Conservation (phyloP, 2,113 vertebrate genomes). For the Chroicocephalus ridibundus region DNA sequence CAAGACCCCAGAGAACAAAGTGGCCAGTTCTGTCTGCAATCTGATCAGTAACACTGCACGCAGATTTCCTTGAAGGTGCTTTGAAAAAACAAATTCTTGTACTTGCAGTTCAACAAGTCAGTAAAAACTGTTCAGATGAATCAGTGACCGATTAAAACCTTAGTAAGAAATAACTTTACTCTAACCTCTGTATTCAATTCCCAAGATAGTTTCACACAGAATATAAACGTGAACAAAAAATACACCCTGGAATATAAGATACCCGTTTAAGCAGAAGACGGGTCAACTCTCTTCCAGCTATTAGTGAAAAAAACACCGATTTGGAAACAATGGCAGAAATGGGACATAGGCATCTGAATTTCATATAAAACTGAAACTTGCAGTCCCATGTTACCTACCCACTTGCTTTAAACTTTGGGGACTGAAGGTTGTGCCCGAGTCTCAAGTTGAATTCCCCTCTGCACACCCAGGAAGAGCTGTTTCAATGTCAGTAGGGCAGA, state of each 20-base stretch:
- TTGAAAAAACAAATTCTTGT: not conserved
- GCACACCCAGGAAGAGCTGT: fast-evolving
- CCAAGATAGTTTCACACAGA: not conserved
- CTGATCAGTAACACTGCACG: not conserved
- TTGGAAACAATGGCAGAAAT: not conserved
- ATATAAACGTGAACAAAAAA: not conserved
- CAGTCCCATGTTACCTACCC: not conserved
- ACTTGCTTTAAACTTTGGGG: not conserved
- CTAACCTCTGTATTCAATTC: not conserved
- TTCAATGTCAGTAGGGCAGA: not conserved
- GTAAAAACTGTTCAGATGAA: not conserved
- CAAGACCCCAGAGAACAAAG: not conserved
- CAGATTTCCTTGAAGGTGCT: not conserved
- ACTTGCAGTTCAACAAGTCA: not conserved
- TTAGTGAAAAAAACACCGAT: not conserved
- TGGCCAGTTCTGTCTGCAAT: not conserved
- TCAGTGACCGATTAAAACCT: not conserved
- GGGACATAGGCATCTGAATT: not conserved
- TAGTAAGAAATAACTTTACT: not conserved
- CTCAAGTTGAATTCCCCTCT: not conserved
- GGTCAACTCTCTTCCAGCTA: not conserved
- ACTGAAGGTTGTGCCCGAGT: not conserved
- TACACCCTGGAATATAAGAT: not conserved
- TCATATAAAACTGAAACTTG: not conserved
- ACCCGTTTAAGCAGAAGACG: not conserved